Evolutionary conservation across 2,888 invertebrate genomes (phyloP).

Genomic region (Brenthis daphne): DNA sequence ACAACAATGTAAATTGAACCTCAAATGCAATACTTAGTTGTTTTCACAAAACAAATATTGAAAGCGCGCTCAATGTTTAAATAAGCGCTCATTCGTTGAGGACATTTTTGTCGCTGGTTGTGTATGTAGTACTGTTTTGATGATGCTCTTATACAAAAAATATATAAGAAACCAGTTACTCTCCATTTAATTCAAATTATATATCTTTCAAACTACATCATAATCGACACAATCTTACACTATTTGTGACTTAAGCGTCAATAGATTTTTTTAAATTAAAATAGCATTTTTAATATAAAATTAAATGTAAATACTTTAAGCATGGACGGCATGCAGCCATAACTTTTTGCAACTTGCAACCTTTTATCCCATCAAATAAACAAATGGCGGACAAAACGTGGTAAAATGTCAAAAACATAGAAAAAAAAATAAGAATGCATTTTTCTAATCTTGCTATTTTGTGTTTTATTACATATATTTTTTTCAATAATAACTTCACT

Average conservation of each 20-base stretch:
- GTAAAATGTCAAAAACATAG: background rate
- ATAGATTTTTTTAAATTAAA: conserved; percentile 8
- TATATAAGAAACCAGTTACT: too few relatives aligned
- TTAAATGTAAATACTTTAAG: conserved; percentile 14
- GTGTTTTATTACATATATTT: too few relatives aligned
- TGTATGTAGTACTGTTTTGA: too few relatives aligned
- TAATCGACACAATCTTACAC: conserved; percentile 7
- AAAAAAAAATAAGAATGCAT: background rate
- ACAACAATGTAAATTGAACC: too few relatives aligned
- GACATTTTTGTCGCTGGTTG: too few relatives aligned
- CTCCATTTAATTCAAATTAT: background rate
- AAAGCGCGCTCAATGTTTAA: too few relatives aligned
- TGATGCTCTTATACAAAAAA: too few relatives aligned
- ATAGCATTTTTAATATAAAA: background rate
- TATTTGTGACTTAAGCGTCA: conserved; percentile 14
- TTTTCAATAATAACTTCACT: background rate
- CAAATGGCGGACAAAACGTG: background rate
- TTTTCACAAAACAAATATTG: too few relatives aligned
- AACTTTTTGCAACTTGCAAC: background rate
- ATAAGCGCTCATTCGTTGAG: too few relatives aligned
- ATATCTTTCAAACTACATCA: background rate
- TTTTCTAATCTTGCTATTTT: too few relatives aligned
- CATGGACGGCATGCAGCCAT: conserved; percentile 13
- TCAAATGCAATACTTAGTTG: too few relatives aligned
- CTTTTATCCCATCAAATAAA: background rate